These are phyloP conservation scores for Coelopa pilipes DNA, from an alignment of 2,888 invertebrate genomes.

Conservation along the genomic window DNA sequence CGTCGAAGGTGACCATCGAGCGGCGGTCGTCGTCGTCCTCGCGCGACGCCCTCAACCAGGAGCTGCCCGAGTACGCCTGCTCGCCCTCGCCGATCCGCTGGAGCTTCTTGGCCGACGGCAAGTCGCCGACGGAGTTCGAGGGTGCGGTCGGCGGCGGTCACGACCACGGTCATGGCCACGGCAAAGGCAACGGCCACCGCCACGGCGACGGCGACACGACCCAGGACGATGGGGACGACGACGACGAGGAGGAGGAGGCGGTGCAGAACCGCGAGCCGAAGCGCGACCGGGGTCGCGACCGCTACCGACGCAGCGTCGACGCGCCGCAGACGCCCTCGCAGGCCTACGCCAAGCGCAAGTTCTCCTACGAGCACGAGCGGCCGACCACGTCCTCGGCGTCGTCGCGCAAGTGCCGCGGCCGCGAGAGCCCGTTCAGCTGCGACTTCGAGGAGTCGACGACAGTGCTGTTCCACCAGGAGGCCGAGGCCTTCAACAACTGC, in stretches of 20 bases:
- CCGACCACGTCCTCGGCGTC: conserved; percentile 50
- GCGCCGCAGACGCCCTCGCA: conserved; percentile 37
- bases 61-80: conserved; percentile 65
- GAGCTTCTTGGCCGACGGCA: conserved; percentile 65
- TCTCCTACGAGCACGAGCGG: conserved; percentile 37
- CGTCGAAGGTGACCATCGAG: conserved; percentile 62
- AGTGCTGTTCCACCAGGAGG: conserved; percentile 66
- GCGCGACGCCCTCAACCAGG: conserved; percentile 61
- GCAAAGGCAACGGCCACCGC: too few relatives aligned
- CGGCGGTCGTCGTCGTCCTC: conserved; percentile 62
- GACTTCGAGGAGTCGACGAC: conserved; percentile 63
- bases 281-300: conserved; percentile 27
- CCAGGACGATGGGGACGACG: conserved; percentile 25
- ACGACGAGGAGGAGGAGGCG: conserved; percentile 28
- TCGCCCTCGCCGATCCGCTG: conserved; percentile 67
- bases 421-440: conserved; percentile 58
- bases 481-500: conserved; percentile 66
- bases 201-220: conserved; percentile 31
- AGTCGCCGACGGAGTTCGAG: conserved; percentile 60
- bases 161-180: too few relatives aligned
- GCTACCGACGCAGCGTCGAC: conserved; percentile 38
- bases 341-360: neutral
- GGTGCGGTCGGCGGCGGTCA: conserved; percentile 45
- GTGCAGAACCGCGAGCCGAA: conserved; percentile 15
- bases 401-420: conserved; percentile 59